Evolutionary conservation across 2,888 invertebrate species (phyloP).

Genomic region (Thalpophila matura): DNA sequence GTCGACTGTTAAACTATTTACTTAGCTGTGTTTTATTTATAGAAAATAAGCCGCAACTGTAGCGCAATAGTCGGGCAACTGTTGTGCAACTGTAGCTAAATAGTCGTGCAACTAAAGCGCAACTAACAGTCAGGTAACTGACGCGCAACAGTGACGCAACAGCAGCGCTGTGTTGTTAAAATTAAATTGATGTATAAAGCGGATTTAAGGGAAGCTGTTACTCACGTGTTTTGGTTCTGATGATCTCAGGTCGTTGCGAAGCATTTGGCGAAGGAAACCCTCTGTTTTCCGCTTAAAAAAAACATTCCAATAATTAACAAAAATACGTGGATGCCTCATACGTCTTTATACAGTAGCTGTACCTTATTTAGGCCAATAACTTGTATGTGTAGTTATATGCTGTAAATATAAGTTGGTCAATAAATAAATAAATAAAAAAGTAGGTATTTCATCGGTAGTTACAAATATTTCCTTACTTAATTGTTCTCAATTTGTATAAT

Average conservation of each 20-base stretch:
- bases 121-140: background rate
- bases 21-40: background rate
- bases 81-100: background rate
- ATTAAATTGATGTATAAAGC: background rate
- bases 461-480: conserved; percentile 6
- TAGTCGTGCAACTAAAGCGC: background rate
- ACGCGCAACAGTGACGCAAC: background rate
- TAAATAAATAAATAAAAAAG: too few species aligned
- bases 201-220: conserved; percentile 63
- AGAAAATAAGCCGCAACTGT: background rate
- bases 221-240: conserved; percentile 73
- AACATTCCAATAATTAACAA: conserved; percentile 48
- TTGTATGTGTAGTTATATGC: too few species aligned
- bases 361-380: too few species aligned
- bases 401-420: too few species aligned
- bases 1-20: conserved; percentile 39
- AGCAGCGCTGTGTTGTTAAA: background rate
- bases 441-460: conserved; percentile 31
- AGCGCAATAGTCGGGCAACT: background rate
- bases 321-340: conserved; percentile 28
- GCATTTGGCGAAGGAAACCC: conserved; percentile 50
- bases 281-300: conserved; percentile 69
- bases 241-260: conserved; percentile 30
- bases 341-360: conserved; percentile 1
- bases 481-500: conserved; percentile 8